A percentile compares a stretch with the other conserved stretches of the same genome.
Conservation (phyloP, 2,797 vertebrate genomes). For the Calcarius lapponicus region DNA sequence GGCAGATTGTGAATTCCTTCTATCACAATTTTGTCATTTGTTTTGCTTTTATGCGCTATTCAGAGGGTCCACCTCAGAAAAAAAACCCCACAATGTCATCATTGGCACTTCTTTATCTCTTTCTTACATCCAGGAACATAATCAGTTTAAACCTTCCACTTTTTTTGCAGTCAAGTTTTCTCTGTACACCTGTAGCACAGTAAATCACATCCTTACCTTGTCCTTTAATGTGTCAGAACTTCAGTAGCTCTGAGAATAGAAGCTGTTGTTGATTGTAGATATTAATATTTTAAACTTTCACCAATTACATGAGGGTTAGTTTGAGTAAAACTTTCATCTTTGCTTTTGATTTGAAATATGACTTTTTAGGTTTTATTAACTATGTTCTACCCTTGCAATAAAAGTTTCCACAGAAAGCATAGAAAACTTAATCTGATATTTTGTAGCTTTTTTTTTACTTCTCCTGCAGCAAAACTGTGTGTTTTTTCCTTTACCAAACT, state of each 20-base stretch:
- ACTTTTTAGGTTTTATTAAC: neutral
- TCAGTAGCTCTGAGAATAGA: neutral
- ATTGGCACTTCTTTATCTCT: neutral
- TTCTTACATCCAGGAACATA: neutral
- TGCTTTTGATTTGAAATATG: neutral
- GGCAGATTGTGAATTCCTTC: neutral
- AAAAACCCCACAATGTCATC: accelerated
- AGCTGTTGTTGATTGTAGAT: neutral
- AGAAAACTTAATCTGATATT: neutral
- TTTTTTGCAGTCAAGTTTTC: neutral
- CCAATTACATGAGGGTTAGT: neutral
- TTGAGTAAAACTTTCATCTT: neutral
- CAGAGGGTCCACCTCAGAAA: neutral
- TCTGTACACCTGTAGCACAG: neutral
- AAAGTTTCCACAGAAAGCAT: neutral
- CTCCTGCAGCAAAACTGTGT: neutral
- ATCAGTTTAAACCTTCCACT: neutral
- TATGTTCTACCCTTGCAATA: neutral
- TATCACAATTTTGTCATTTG: neutral
- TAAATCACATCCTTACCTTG: neutral
- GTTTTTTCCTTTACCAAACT: neutral
- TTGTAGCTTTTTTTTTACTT: neutral
- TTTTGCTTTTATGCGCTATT: neutral
- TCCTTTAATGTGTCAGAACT: neutral
- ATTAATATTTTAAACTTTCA: neutral